phyloP scores from a whole-genome alignment of 2,797 vertebrate genomes.

The Acridotheres tristis region DNA sequence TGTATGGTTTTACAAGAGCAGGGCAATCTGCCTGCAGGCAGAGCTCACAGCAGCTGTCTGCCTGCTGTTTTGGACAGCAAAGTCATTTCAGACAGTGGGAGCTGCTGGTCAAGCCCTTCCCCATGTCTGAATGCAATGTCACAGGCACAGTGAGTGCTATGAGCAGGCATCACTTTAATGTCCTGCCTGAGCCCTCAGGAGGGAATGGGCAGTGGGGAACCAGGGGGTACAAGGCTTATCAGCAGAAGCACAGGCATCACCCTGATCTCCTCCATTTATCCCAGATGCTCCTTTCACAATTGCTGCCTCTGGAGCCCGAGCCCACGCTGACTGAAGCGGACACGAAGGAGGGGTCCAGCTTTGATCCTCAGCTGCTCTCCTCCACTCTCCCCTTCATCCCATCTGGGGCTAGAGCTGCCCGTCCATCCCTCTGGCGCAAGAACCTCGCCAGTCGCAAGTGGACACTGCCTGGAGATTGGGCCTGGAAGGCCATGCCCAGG shows the following conservation, averaged over 20 bases:
- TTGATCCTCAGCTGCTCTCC: slow-evolving; percentile 4
- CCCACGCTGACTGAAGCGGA: not conserved
- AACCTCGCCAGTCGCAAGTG: slow-evolving; percentile 81
- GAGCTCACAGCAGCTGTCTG: not conserved
- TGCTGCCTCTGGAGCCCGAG: slow-evolving; percentile 39
- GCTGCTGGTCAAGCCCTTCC: not conserved
- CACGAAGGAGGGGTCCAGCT: slow-evolving; percentile 17
- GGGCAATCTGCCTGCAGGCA: not conserved
- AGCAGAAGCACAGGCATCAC: not conserved
- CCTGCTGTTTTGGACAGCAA: not conserved
- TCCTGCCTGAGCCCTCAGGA: not conserved
- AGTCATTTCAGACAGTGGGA: not conserved
- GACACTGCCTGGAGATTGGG: slow-evolving; percentile 76
- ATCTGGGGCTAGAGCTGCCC: not conserved
- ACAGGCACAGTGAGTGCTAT: not conserved
- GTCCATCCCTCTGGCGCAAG: slow-evolving; percentile 74
- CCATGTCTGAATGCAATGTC: not conserved
- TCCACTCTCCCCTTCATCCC: not conserved
- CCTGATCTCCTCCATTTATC: not conserved
- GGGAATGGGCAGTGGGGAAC: not conserved
- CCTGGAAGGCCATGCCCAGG: slow-evolving; percentile 81
- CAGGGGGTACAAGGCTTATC: not conserved
- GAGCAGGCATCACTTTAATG: not conserved
- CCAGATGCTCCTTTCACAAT: slow-evolving; percentile 48
- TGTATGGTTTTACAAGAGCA: not conserved